Evolutionary conservation across 2,797 vertebrate genomes (phyloP), one percentile per base, ranked within the genome.

Genomic region (Channa striata): DNA sequence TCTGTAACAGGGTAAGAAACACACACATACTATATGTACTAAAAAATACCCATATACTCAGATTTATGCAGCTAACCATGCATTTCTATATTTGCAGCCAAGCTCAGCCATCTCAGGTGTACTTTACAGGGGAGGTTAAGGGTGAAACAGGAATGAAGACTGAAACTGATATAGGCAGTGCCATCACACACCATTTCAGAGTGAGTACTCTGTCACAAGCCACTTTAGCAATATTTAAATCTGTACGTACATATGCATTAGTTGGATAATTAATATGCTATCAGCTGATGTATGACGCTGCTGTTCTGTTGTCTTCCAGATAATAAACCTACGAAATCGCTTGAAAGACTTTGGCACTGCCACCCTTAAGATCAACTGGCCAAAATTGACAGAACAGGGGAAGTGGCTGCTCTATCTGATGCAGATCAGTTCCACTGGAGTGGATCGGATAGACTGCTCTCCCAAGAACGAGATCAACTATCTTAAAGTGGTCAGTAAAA

Each of bases 321-420:
- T 99, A 40, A 95, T 96, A 67, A 98, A 99, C 86, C 90, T 97
- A 78, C 97, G 97, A 16, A 97, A 94, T 63, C 92, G 94, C 16
- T 88, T 99, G 84, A 95, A 94, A 87, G 92, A 94, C 42, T 92
- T 96, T 0, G 96, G 95, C 67, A 95, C 80, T 0, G 95, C 95
- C 44, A 93, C 89, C 50, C 89, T 99, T 61, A 84, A 94, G 42
- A 96, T 99, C 65, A 79, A 94, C 0, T 99, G 98, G 98, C 98
- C 98, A 0, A 96, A 95, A 85, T 90, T 94, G 86, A 95, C 93
- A 0, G 25, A 0, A 12, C 66, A 93, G 0, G 94, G 91, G 16
- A 97, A 97, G 68, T 94, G 94, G 96, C 82, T 99, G 68, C 95
- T 99, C 47, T 99, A 99, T 91, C 93, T 98, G 84, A 90, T 94